Base-by-base conservation (phyloP, 2,797 vertebrate species). In the Anabacerthia variegaticeps region DNA sequence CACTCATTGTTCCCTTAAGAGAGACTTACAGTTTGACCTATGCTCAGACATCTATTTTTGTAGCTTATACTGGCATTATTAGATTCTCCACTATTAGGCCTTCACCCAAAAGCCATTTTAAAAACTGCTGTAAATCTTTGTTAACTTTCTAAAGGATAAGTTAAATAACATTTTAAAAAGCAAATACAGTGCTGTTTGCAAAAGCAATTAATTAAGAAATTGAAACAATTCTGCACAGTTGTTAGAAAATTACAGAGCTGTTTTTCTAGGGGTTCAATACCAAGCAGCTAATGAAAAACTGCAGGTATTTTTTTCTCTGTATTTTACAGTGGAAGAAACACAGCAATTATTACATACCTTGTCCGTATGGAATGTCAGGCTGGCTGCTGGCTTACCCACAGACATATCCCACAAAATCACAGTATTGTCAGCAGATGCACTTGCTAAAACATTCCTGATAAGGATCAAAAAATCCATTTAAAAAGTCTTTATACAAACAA, bases 321-420 rank as follows among this genome's bases (percentile, higher is more conserved):
- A 71, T 75, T 89, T 78, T 52, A 63, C n/a, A 58, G 23, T 36
- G 30, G 32, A 91, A 93, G 39, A 77, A 84, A 77, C 23, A 28
- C 1, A 67, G 15, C 22, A 28, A 88, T 49, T 23, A 58, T 8
- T 48, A 34, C 88, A 51, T 97, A 99, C 99, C 98, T 99, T 99
- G 95, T 99, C 99, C 71, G 98, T 98, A 78, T 99, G 99, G 16
- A 96, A 97, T 2, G 59, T 96, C 39, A 99, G 98, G 43, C 98
- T 99, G 39, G 98, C 98, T 71, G 98, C 99, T 46, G 99, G 98
- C 94, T 98, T 99, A 78, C 99, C 98, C 86, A 98, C 96, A 75
- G 97, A 94, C 95, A 99, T 97, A 92, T 99, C 99, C 99, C 99
- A 99, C 84, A 99, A 95, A 90, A 99, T 97, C 12, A 99, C 98